These are phyloP conservation scores for Eremobia ochroleuca DNA, from an alignment of 2,888 invertebrate species.

Conservation along the genomic window DNA sequence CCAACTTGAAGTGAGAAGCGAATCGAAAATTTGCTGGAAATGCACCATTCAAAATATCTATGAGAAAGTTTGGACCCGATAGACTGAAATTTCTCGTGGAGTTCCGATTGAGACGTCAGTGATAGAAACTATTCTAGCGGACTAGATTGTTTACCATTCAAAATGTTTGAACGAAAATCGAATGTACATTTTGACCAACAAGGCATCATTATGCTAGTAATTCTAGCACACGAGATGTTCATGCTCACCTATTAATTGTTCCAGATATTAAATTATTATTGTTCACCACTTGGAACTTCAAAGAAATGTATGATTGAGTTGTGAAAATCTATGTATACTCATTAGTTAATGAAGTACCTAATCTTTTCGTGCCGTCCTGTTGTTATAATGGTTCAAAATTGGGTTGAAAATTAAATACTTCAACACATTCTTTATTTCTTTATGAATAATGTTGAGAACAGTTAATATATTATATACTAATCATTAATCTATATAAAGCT, in stretches of 20 bases:
- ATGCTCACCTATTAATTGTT: background rate
- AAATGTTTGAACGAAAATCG: conserved; percentile 34
- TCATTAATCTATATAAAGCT: too few relatives aligned
- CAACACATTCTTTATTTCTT: too few relatives aligned
- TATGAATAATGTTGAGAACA: too few relatives aligned
- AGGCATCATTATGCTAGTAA: conserved; percentile 6
- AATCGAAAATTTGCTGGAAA: conserved; percentile 62
- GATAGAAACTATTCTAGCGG: conserved; percentile 57
- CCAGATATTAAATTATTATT: background rate
- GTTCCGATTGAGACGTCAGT: conserved; percentile 65
- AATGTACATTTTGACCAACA: conserved; percentile 11
- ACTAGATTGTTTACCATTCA: conserved; percentile 29
- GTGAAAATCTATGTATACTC: background rate
- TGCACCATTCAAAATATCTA: conserved; percentile 64
- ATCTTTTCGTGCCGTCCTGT: too few relatives aligned
- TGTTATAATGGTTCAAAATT: too few relatives aligned
- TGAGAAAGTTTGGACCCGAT: conserved; percentile 66
- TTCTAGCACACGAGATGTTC: background rate
- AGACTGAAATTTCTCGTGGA: conserved; percentile 67
- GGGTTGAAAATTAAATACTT: too few relatives aligned
- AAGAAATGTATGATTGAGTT: background rate
- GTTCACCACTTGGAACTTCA: background rate
- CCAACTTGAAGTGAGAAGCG: conserved; percentile 49
- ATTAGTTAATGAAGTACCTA: too few relatives aligned
- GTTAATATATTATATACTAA: too few relatives aligned